These are phyloP conservation scores for Dissostichus mawsoni DNA, from an alignment of 2,113 vertebrate genomes.

Conservation along the genomic window DNA sequence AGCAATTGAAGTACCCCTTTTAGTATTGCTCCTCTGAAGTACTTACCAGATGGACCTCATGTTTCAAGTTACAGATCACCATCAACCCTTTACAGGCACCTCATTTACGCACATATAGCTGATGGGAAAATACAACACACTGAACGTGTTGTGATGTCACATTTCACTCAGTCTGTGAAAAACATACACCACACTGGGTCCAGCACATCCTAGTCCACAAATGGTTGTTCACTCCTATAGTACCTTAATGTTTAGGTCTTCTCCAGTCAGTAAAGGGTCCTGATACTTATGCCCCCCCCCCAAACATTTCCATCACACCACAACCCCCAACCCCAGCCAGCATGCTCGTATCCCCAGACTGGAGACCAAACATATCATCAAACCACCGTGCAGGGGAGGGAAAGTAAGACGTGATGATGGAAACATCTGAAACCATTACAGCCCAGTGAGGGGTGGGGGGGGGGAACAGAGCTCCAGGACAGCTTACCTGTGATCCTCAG, in stretches of 20 bases:
- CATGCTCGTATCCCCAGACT: constrained; percentile 54
- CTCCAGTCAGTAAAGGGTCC: constrained; percentile 25
- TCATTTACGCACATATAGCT: neutral
- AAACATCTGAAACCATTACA: constrained; percentile 19
- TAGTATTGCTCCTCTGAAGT: neutral
- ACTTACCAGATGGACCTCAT: too few species aligned
- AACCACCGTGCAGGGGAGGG: neutral
- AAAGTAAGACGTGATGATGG: neutral
- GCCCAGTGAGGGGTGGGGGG: neutral
- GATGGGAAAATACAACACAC: neutral
- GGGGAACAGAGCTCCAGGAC: constrained; percentile 8
- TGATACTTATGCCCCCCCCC: neutral
- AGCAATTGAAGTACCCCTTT: neutral
- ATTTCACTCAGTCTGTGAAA: too few species aligned
- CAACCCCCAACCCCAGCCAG: constrained; percentile 8
- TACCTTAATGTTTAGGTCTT: constrained; percentile 56
- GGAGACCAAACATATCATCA: constrained; percentile 33
- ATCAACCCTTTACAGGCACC: too few species aligned
- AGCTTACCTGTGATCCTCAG: constrained; percentile 60
- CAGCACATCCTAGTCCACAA: neutral
- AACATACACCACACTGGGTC: neutral
- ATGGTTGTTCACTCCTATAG: constrained; percentile 12
- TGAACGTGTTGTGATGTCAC: neutral
- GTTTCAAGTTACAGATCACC: too few species aligned
- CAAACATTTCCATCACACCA: constrained; percentile 3